Evolutionary conservation across 2,113 vertebrate genomes (phyloP).

Genomic region (Indicator maculatus): DNA sequence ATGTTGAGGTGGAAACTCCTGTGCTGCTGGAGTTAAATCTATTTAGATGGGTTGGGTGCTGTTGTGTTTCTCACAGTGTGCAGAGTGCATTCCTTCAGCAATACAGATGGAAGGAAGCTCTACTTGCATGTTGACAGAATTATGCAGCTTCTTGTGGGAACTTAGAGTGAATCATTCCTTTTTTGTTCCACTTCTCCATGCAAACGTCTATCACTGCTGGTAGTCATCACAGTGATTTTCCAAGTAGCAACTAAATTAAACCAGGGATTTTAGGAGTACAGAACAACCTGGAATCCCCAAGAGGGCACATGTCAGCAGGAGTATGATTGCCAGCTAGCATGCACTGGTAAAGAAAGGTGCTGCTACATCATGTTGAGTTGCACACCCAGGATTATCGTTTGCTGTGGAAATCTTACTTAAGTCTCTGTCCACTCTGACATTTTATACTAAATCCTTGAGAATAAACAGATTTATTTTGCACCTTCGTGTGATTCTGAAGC

Average conservation of each 20-base stretch:
- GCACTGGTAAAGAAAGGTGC: neutral
- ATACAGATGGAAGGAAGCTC: slow-evolving; percentile 34
- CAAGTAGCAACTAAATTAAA: slow-evolving; percentile 17
- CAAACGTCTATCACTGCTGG: neutral
- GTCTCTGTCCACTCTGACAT: neutral
- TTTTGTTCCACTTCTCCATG: slow-evolving; percentile 16
- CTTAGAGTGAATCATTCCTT: slow-evolving; percentile 37
- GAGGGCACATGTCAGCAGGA: neutral
- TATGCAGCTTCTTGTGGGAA: slow-evolving; percentile 17
- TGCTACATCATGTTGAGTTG: neutral
- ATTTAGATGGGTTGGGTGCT: neutral
- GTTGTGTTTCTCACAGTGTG: neutral
- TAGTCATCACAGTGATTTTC: slow-evolving; percentile 15
- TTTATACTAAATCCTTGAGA: neutral
- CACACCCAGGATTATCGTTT: neutral
- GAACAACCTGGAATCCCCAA: slow-evolving; percentile 23
- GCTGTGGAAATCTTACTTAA: neutral
- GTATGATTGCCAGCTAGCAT: neutral
- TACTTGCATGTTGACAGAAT: slow-evolving; percentile 32
- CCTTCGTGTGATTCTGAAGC: neutral
- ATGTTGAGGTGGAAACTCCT: too few species aligned
- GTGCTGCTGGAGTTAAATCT: neutral
- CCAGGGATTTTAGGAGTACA: neutral
- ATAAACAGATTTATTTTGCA: neutral
- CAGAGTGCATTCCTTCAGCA: neutral